phyloP scores from a whole-genome alignment of 2,797 vertebrate genomes.

The Macroramphosus scolopax region DNA sequence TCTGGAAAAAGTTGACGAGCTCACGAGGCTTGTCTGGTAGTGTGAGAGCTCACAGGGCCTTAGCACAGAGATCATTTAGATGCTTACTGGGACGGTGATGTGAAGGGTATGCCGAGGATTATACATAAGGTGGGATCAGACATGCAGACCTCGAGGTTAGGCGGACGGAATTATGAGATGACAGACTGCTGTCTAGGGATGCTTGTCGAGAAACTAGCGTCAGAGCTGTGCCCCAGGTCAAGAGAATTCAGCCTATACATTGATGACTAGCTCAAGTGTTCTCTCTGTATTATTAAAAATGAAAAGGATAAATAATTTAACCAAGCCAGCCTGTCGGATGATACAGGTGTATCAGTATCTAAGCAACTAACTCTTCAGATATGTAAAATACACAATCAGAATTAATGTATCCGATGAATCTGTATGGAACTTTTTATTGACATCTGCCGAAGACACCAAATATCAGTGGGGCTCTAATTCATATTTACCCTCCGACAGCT shows the following conservation, averaged over 20 bases:
- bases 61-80: slow-evolving; percentile 23
- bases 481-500: no score
- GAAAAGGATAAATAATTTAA: no score
- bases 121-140: slow-evolving; percentile 26
- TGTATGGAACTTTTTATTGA: no score
- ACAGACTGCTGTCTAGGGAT: slow-evolving; percentile 21
- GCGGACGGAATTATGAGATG: slow-evolving; percentile 43
- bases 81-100: slow-evolving; percentile 9
- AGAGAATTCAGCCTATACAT: neutral
- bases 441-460: no score
- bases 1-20: slow-evolving; percentile 58
- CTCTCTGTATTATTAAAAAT: slow-evolving; percentile 24
- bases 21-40: slow-evolving; percentile 36
- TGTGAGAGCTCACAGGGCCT: slow-evolving; percentile 30
- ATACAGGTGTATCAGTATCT: no score
- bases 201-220: slow-evolving; percentile 8
- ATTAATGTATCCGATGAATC: no score
- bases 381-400: no score
- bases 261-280: neutral
- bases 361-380: no score
- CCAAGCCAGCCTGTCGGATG: no score
- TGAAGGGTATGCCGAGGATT: slow-evolving; percentile 19
- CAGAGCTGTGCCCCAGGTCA: neutral
- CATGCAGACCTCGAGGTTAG: slow-evolving; percentile 12
- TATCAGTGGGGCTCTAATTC: no score